These are phyloP conservation scores for Anneissia japonica DNA, from an alignment of 35 echinoderm and acorn worm species.

Conservation along the genomic window DNA sequence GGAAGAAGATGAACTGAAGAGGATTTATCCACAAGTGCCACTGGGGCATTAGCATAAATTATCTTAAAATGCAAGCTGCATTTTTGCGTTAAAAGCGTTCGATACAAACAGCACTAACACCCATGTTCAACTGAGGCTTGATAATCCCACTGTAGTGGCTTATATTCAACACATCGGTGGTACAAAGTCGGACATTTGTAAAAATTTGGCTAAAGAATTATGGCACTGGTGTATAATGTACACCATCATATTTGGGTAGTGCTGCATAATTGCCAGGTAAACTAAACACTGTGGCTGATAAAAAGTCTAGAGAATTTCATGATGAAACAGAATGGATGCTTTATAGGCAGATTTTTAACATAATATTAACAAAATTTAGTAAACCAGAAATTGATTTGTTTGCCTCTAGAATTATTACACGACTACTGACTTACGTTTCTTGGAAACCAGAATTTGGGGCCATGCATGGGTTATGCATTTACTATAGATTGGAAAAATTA, in stretches of 20 bases:
- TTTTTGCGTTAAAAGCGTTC: slow-evolving; percentile 31
- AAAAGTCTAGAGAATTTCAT: not conserved
- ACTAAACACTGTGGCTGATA: slow-evolving; percentile 34
- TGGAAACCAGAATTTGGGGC: slow-evolving; percentile 52
- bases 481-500: slow-evolving; percentile 26
- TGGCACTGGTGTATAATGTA: slow-evolving; percentile 59
- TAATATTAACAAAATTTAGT: slow-evolving; percentile 6
- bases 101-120: not conserved
- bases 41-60: slow-evolving; percentile 40
- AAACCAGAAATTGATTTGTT: slow-evolving; percentile 45
- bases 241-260: slow-evolving; percentile 17
- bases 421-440: slow-evolving; percentile 31
- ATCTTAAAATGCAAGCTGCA: slow-evolving; percentile 50
- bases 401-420: slow-evolving; percentile 38
- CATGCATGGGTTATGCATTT: slow-evolving; percentile 25
- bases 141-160: slow-evolving; percentile 47
- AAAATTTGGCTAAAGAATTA: slow-evolving; percentile 20
- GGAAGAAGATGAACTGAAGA: slow-evolving; percentile 37
- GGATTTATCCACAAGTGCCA: not conserved
- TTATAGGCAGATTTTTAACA: slow-evolving; percentile 6
- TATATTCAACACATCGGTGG: slow-evolving; percentile 66
- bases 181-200: slow-evolving; percentile 20
- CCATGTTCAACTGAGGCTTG: slow-evolving; percentile 29
- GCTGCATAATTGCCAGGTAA: slow-evolving; percentile 45
- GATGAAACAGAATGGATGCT: slow-evolving; percentile 55